Conservation (phyloP, 2,797 vertebrate genomes). For the Phylloscopus collybita region DNA sequence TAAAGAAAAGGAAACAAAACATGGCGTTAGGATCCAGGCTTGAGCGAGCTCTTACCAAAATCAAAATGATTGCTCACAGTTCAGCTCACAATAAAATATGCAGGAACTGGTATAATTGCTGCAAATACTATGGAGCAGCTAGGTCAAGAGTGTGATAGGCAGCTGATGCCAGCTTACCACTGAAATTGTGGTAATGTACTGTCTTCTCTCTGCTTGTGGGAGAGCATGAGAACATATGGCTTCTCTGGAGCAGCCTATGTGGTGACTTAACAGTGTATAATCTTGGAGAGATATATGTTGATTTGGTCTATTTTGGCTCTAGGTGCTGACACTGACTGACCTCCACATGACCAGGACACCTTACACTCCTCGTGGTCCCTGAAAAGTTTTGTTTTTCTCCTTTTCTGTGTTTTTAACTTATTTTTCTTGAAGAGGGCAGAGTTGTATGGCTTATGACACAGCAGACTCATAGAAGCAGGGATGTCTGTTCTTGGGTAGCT, state of each 20-base stretch:
- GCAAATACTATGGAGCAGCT: background rate
- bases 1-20: background rate
- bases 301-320: background rate
- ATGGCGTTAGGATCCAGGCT: background rate
- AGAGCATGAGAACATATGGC: conserved; percentile 39
- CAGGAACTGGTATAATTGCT: background rate
- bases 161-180: conserved; percentile 18
- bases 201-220: conserved; percentile 22
- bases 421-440: background rate
- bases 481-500: background rate
- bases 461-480: background rate
- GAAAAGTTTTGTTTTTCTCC: background rate
- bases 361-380: background rate
- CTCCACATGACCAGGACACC: background rate
- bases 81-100: background rate
- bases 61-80: background rate
- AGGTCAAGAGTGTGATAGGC: conserved; percentile 22
- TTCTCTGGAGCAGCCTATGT: background rate
- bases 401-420: background rate
- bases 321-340: background rate
- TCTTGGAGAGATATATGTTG: background rate
- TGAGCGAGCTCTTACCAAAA: background rate
- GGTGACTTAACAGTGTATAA: conserved; percentile 17
- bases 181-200: background rate
- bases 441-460: background rate